phyloP scores from a whole-genome alignment of 2,113 vertebrate species.

The Psammodynastes pulverulentus region DNA sequence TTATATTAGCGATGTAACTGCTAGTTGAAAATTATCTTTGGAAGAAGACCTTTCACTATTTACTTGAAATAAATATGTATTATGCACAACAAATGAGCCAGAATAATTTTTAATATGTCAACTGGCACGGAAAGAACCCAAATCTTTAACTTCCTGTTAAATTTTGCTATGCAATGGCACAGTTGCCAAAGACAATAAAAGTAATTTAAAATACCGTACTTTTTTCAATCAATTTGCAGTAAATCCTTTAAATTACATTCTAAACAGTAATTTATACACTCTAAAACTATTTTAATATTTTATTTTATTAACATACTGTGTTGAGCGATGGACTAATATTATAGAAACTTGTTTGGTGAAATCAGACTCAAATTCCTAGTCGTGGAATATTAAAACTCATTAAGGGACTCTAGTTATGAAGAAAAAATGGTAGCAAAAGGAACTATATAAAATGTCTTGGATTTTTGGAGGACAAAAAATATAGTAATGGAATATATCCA shows the following conservation, averaged over 20 bases:
- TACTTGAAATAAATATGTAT: not conserved
- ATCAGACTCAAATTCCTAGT: not conserved
- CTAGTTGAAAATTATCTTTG: not conserved
- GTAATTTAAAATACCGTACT: not conserved
- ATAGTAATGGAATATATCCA: not conserved
- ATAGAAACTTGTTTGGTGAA: not conserved
- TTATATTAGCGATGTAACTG: not conserved
- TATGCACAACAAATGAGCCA: not conserved
- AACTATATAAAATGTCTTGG: not conserved
- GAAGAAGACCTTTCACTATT: not conserved
- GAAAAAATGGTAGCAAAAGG: not conserved
- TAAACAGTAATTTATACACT: not conserved
- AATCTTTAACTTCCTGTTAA: not conserved
- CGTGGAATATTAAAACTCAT: not conserved
- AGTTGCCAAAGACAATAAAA: not conserved
- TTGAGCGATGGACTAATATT: not conserved
- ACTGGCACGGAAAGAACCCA: not conserved
- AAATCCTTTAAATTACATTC: not conserved
- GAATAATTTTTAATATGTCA: not conserved
- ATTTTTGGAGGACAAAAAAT: not conserved
- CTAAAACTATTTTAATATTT: not conserved
- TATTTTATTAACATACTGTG: not conserved
- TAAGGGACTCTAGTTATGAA: not conserved
- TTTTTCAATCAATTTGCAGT: not conserved
- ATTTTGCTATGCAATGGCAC: not conserved